phyloP scores from a whole-genome alignment of 1,140 invertebrate species.

The Cotesia vestalis region DNA sequence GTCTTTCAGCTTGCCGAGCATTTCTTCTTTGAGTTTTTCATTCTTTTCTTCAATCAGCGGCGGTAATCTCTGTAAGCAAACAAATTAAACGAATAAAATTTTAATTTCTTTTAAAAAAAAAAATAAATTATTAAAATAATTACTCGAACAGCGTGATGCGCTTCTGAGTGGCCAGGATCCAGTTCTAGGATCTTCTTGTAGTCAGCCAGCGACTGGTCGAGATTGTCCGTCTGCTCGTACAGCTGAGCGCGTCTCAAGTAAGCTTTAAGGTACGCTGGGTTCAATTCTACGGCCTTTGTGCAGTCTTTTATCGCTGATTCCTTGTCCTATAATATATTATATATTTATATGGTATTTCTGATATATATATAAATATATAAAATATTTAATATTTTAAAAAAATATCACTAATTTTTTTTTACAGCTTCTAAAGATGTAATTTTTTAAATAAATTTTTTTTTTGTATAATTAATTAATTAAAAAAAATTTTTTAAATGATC shows the following conservation, averaged over 20 bases:
- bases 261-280: slow-evolving; percentile 86
- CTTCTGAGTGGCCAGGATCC: slow-evolving; percentile 78
- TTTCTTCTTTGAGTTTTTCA: slow-evolving; percentile 95
- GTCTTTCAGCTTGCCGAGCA: slow-evolving; percentile 95
- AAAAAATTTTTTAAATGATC: not conserved
- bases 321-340: slow-evolving; percentile 62
- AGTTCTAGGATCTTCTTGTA: slow-evolving; percentile 86
- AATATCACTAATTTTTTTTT: no score
- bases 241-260: slow-evolving; percentile 82
- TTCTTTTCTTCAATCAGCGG: slow-evolving; percentile 86
- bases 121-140: slow-evolving; percentile 39
- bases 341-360: no score
- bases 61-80: slow-evolving; percentile 80
- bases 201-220: slow-evolving; percentile 90
- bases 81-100: no score
- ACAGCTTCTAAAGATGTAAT: no score
- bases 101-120: no score
- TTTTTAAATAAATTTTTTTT: no score
- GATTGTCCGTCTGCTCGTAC: slow-evolving; percentile 84
- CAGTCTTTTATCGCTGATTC: slow-evolving; percentile 84
- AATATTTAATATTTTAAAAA: no score
- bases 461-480: not conserved
- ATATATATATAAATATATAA: no score
- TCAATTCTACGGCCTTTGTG: slow-evolving; percentile 83
- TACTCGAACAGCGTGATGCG: slow-evolving; percentile 72